phyloP scores from a whole-genome alignment of 2,797 vertebrate genomes.

The Melanotaenia boesemani region DNA sequence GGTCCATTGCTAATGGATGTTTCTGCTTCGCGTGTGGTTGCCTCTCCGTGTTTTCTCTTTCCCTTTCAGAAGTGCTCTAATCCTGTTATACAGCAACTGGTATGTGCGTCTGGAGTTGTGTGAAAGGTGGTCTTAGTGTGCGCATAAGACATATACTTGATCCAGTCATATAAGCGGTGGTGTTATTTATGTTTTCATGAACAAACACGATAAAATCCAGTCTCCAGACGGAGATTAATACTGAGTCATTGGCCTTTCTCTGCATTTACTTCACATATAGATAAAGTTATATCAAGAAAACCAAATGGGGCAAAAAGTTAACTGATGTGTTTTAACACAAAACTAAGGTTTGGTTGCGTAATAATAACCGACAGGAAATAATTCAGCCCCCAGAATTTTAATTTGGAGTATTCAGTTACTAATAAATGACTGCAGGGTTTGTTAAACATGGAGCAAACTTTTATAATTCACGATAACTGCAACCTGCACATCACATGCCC shows the following conservation, averaged over 20 bases:
- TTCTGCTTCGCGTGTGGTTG: constrained; percentile 67
- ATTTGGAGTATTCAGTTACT: too few species aligned
- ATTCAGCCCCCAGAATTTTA: too few species aligned
- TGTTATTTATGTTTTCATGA: too few species aligned
- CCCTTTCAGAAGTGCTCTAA: constrained; percentile 51
- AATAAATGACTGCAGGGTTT: too few species aligned
- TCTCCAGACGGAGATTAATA: background rate
- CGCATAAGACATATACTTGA: background rate
- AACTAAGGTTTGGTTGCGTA: too few species aligned
- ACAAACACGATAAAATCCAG: background rate
- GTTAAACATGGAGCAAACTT: too few species aligned
- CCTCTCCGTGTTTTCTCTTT: constrained; percentile 43
- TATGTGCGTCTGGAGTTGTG: constrained; percentile 22
- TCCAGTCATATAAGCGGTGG: background rate
- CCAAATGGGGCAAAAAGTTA: background rate
- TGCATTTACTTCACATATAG: background rate
- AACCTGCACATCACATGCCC: too few species aligned
- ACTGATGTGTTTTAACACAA: background rate
- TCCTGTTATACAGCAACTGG: constrained; percentile 58
- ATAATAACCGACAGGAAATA: too few species aligned
- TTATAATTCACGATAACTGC: too few species aligned
- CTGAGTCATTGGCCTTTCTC: background rate
- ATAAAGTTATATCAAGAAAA: background rate
- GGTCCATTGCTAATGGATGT: constrained; percentile 69
- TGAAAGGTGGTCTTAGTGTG: constrained; percentile 6